phyloP scores from a whole-genome alignment of 2,113 vertebrate species.

The Pristiophorus japonicus region DNA sequence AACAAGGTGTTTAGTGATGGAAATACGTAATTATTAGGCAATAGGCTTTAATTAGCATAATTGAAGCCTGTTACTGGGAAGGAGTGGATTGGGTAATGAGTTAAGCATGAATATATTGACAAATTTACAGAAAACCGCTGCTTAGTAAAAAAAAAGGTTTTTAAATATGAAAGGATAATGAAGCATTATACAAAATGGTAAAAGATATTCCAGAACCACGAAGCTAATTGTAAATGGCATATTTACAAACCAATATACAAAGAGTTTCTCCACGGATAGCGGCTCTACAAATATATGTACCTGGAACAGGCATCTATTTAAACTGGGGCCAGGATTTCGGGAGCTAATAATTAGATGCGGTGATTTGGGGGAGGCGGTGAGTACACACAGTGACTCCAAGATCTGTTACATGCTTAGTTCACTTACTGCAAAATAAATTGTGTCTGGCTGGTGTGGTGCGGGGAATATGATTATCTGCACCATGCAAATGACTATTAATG shows the following conservation, averaged over 20 bases:
- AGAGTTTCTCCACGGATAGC: too few relatives aligned
- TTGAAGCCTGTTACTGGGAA: neutral
- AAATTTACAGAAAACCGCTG: neutral
- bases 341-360: neutral
- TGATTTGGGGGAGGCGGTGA: neutral
- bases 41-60: conserved; percentile 21
- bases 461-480: neutral
- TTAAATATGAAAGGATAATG: neutral
- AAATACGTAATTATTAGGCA: conserved; percentile 21
- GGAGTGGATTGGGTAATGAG: conserved; percentile 12
- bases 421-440: neutral
- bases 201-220: neutral
- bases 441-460: neutral
- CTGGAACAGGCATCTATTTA: neutral
- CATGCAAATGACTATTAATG: neutral
- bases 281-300: neutral
- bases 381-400: neutral
- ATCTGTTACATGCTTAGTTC: neutral
- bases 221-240: neutral
- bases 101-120: conserved; percentile 7
- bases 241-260: neutral
- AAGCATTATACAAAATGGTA: neutral
- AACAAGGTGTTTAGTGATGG: conserved; percentile 1
- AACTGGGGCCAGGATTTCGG: neutral
- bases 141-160: too few relatives aligned